Evolutionary conservation across 2,113 vertebrate species (phyloP).

Genomic region (Poeciliopsis prolifica): DNA sequence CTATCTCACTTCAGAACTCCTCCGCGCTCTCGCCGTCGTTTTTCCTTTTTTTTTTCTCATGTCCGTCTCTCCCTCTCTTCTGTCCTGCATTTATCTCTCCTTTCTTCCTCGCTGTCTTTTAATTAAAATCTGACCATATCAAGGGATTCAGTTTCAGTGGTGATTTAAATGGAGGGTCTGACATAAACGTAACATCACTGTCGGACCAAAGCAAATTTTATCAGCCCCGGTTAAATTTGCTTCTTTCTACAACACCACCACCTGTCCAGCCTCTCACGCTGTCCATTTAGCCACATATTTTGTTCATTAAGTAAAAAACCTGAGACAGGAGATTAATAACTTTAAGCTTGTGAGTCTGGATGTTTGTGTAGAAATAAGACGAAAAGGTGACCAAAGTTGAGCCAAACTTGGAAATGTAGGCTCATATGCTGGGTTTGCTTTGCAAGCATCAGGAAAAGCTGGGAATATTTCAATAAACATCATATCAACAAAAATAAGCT

Average conservation of each 20-base stretch:
- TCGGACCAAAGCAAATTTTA: constrained; percentile 70
- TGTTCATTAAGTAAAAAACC: constrained; percentile 5
- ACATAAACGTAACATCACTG: constrained; percentile 71
- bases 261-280: constrained; percentile 13
- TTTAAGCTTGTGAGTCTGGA: not conserved
- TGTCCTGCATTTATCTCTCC: constrained; percentile 30
- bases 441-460: not conserved
- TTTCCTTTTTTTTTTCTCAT: constrained; percentile 32
- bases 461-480: not conserved
- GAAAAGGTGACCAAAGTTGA: not conserved
- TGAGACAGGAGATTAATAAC: not conserved
- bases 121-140: constrained; percentile 75
- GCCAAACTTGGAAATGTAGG: not conserved
- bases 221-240: constrained; percentile 63
- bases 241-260: constrained; percentile 31
- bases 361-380: not conserved
- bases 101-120: constrained; percentile 41
- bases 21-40: constrained; percentile 29
- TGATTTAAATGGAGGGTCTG: constrained; percentile 71
- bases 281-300: constrained; percentile 1
- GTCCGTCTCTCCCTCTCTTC: constrained; percentile 12
- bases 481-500: not conserved
- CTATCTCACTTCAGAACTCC: constrained; percentile 15
- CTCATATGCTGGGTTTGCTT: not conserved
- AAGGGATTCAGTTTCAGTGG: constrained; percentile 60